Evolutionary conservation across 2,797 vertebrate species (phyloP).

Genomic region (Periparus ater): DNA sequence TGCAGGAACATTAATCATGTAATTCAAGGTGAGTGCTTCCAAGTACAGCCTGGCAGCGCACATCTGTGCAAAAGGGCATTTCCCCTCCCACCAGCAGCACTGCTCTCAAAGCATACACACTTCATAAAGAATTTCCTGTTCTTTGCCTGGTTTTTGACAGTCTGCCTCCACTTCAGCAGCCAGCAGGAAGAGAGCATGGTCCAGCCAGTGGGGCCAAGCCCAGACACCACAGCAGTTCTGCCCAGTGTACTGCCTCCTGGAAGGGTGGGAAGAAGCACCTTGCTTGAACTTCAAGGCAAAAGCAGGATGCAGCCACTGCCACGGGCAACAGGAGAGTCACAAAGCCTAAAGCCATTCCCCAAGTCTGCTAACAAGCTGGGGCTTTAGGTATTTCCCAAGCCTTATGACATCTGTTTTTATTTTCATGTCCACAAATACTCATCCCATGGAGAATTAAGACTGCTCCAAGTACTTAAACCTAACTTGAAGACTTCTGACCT

Average conservation of each 20-base stretch:
- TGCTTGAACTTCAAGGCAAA: neutral
- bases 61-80: neutral
- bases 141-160: fast-evolving
- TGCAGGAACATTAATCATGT: constrained; percentile 9
- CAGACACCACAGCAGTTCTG: neutral
- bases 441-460: neutral
- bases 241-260: fast-evolving
- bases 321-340: fast-evolving
- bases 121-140: neutral
- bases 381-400: neutral
- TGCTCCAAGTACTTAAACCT: neutral
- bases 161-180: neutral
- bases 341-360: neutral
- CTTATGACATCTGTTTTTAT: neutral
- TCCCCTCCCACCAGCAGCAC: neutral
- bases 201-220: neutral
- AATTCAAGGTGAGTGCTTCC: neutral
- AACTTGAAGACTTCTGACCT: neutral
- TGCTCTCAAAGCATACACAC: neutral
- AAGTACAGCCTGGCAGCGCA: neutral
- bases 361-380: neutral
- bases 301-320: neutral
- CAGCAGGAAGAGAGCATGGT: neutral
- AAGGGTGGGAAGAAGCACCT: neutral
- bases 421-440: neutral